Base-by-base conservation (phyloP, 2,797 vertebrate species). In the Vipera latastei region DNA sequence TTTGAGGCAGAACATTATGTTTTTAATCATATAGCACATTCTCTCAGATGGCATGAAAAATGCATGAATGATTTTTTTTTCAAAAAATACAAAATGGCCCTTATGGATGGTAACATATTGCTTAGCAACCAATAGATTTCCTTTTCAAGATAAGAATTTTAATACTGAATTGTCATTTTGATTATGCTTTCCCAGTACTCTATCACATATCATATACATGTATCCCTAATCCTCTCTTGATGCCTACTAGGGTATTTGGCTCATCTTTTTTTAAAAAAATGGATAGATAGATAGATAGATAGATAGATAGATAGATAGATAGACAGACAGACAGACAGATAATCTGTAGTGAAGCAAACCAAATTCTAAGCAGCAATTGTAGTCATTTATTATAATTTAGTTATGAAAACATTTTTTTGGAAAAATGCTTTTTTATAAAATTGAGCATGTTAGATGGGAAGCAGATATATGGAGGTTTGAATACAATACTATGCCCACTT, bases 101-200 rank as follows among this genome's bases (percentile, higher is more conserved):
- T 93, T 65, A 61, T 59, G 85, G 85, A 87, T 85, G 86, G 86
- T 86, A 91, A 89, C 65, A 18, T 57, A 89, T 93, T 85, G 57
- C 92, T 73, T 91, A 93, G 90, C 92, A 91, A 91, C 90, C 32
- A 91, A 78, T 56, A 89, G 86, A 57, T 51, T 93, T 65, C 32
- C 69, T n/a, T 91, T 93, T 93, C 86, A 91, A 57, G 32, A 87
- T 48, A 91, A 93, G 16, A 85, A 86, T 91, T 91, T 73, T 90
- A 85, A 90, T 20, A 69, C 26, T 86, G 57, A 88, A 90, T 88
- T 83, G 16, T 57, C 44, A 20, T 91, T 93, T 38, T 63, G 48
- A 63, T 85, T 61, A 93, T 63, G 69, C 65, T 26, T 91, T 63
- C 65, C 25, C 73, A 48, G 91, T 26, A 44, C 86, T 91, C 16